phyloP scores from a whole-genome alignment of 2,888 invertebrate genomes.

The Tortrix viridana region DNA sequence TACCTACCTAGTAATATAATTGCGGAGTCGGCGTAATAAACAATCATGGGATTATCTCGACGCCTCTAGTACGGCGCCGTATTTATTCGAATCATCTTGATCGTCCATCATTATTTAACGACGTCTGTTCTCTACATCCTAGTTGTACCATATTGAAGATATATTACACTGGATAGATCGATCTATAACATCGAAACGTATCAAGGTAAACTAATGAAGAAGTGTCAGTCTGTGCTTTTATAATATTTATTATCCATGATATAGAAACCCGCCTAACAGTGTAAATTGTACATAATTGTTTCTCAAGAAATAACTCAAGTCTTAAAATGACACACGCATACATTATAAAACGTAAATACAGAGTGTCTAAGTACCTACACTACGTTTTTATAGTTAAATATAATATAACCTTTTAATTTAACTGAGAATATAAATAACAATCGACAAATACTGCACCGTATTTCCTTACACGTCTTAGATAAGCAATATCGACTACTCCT shows the following conservation, averaged over 20 bases:
- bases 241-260: no score
- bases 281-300: no score
- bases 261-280: no score
- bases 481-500: slow-evolving; percentile 56
- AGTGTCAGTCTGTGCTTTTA: no score
- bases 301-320: no score
- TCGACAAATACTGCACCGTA: background rate
- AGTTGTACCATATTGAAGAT: slow-evolving; percentile 49
- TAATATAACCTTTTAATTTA: no score
- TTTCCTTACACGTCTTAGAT: slow-evolving; percentile 56
- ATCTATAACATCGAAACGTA: background rate
- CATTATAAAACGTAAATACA: no score
- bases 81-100: slow-evolving; percentile 14
- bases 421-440: no score
- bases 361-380: no score
- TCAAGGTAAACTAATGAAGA: no score
- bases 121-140: slow-evolving; percentile 35
- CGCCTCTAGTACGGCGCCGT: slow-evolving; percentile 4
- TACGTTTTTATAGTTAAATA: no score
- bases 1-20: slow-evolving; percentile 36
- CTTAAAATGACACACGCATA: no score
- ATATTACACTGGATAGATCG: slow-evolving; percentile 31
- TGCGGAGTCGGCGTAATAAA: slow-evolving; percentile 20
- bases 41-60: slow-evolving; percentile 26
- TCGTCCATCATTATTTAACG: slow-evolving; percentile 19